Conservation (phyloP, 2,113 vertebrate species). For the Pelecanoides urinatrix region DNA sequence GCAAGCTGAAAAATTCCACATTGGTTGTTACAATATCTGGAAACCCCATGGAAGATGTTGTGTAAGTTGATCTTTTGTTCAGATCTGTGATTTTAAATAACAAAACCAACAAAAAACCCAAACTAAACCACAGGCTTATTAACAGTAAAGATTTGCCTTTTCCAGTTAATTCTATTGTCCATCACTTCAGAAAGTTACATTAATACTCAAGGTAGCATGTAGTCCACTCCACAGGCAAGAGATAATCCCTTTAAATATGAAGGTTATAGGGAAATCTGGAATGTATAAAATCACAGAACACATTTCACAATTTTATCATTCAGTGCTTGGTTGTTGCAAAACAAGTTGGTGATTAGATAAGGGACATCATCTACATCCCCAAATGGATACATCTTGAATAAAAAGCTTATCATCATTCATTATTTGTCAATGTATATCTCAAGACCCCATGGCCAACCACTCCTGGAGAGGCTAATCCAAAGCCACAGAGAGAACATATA, state of each 20-base stretch:
- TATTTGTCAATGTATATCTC: not conserved
- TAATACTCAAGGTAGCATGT: not conserved
- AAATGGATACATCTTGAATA: not conserved
- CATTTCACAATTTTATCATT: not conserved
- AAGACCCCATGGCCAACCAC: not conserved
- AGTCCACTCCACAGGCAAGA: not conserved
- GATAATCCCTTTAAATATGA: not conserved
- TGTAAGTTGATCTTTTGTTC: not conserved
- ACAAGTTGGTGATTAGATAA: not conserved
- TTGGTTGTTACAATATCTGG: not conserved
- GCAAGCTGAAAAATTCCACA: not conserved
- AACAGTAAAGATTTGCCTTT: not conserved
- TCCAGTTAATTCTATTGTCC: not conserved
- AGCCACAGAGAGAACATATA: not conserved
- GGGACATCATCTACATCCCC: not conserved
- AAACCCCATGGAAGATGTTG: not conserved
- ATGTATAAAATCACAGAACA: not conserved
- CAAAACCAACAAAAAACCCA: not conserved
- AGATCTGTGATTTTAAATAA: not conserved
- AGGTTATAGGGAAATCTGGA: not conserved
- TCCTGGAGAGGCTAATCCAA: not conserved
- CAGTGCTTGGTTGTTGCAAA: not conserved
- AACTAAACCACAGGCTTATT: not conserved
- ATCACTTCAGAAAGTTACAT: not conserved
- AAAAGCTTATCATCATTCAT: not conserved